Evolutionary conservation across 2,797 vertebrate species (phyloP), one percentile per base, ranked within the genome.

Genomic region (Hylomyscus alleni): DNA sequence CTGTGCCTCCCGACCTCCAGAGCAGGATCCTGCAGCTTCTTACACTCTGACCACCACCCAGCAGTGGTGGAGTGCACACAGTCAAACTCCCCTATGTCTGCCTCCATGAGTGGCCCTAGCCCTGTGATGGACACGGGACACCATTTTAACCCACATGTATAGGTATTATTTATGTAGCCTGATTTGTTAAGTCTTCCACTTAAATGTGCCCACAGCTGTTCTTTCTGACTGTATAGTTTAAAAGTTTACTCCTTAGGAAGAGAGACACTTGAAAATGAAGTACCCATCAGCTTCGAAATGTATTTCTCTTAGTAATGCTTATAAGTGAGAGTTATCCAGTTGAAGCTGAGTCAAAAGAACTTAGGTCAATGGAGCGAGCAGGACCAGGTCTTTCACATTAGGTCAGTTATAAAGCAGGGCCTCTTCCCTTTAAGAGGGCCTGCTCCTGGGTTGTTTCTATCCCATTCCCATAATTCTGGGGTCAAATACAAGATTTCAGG

Each of bases 401-500:
- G 1, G 26, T 8, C 4, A 44, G 7, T 62, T 62, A 15, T 19
- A 62, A 15, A 62, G 1, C 37, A 62, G 14, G 34, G 6, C 12
- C 31, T n/a, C 31, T 34, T 52, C 20, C 6, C 19, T 67, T 1
- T n/a, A 50, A n/a, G 1, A 52, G 12, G 19, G 24, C 24, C 31
- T 50, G 6, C 44, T 69, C 20, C 6, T n/a, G 31, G 10, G 19
- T 67, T 85, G 19, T 34, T 65, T 7, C 37, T 31, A 50, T 44
- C 15, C 10, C 17, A 20, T 47, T 8, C 0, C 15, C 9, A 67
- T 22, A 3, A 50, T 10, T 4, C 17, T 3, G 3, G 8, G 22
- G 0, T 86, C 34, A 54, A 86, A 69, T 26, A 8, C 13, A 86
- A 22, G 7, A 29, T 14, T 54, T 52, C 24, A 87, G 7, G n/a